phyloP scores from a whole-genome alignment of 2,797 vertebrate genomes.

The Rallus crepitans region DNA sequence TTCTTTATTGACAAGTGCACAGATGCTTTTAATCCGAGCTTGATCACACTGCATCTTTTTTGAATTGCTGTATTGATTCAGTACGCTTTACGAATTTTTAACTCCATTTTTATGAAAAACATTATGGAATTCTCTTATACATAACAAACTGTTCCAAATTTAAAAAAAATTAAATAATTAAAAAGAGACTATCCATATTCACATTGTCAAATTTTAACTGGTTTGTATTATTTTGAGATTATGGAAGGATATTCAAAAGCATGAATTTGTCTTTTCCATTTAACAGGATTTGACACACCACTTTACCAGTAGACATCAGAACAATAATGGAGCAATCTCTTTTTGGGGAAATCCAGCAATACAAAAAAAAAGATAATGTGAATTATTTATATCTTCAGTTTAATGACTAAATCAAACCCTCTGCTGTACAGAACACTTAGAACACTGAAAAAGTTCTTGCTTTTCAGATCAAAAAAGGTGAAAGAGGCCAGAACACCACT shows the following conservation, averaged over 20 bases:
- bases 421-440: not conserved
- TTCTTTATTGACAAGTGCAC: slow-evolving; percentile 85
- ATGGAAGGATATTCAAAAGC: not conserved
- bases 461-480: not conserved
- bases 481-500: not conserved
- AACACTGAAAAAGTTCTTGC: not conserved
- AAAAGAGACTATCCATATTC: not conserved
- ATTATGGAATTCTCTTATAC: not conserved
- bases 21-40: slow-evolving; percentile 85
- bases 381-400: not conserved
- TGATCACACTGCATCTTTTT: slow-evolving; percentile 85
- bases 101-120: slow-evolving; percentile 56
- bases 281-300: not conserved
- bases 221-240: not conserved
- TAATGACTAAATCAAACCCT: not conserved
- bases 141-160: too few species aligned
- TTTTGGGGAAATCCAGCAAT: not conserved
- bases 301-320: not conserved
- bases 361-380: not conserved
- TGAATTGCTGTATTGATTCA: slow-evolving; percentile 80
- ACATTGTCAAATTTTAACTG: not conserved
- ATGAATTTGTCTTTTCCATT: not conserved
- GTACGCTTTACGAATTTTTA: slow-evolving; percentile 84
- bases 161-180: not conserved
- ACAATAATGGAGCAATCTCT: not conserved